Percentiles rank a stretch among this genome's conserved stretches.
phyloP scores from a whole-genome alignment of 2,113 vertebrate genomes.

The Sinocyclocheilus grahami region DNA sequence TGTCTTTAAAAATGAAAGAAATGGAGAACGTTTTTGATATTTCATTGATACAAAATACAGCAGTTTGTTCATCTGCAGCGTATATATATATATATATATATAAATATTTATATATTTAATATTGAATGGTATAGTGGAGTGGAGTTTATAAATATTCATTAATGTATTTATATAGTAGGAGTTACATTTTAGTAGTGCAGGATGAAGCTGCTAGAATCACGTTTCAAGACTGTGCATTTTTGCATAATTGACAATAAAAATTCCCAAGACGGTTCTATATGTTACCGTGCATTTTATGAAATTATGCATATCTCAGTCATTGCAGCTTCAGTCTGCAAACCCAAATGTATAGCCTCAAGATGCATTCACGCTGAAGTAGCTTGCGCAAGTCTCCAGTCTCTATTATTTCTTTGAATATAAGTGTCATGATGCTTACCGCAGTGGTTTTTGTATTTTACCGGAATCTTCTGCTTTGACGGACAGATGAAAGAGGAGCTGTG shows the following conservation, averaged over 20 bases:
- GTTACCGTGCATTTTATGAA: background rate
- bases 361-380: background rate
- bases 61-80: background rate
- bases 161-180: background rate
- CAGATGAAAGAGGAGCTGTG: constrained; percentile 15
- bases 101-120: background rate
- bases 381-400: background rate
- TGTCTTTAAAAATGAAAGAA: background rate
- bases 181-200: background rate
- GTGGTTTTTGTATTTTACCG: constrained; percentile 8
- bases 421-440: background rate
- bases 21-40: background rate
- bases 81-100: background rate
- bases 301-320: constrained; percentile 16
- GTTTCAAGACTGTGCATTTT: too few relatives aligned
- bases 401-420: background rate
- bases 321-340: constrained; percentile 11
- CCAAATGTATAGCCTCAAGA: constrained; percentile 10
- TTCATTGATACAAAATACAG: background rate
- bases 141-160: background rate
- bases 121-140: background rate
- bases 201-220: background rate
- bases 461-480: constrained; percentile 9
- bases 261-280: background rate
- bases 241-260: background rate